Evolutionary conservation across 2,797 vertebrate genomes (phyloP), one percentile per base, ranked within the genome.

Genomic region (Chelonia mydas): DNA sequence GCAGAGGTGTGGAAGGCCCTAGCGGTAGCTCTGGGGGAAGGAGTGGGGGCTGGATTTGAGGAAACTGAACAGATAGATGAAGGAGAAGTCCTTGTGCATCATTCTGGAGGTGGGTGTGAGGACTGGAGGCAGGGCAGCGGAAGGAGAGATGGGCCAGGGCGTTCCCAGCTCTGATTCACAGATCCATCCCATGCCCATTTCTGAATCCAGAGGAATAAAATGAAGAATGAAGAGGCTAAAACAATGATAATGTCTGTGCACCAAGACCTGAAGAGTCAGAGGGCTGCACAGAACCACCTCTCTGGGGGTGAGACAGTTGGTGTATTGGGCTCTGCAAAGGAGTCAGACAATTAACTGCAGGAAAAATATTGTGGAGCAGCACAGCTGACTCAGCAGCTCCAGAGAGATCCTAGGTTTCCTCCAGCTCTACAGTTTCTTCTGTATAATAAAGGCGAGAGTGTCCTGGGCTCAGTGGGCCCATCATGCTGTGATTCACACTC

Each of bases 241-340:
- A 84, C 88, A 88, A 1, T 57, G 61, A 13, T 77, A 28, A 0
- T 0, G 27, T 47, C 55, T 81, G 45, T 65, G 59, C 23, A 2
- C 0, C 0, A 17, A 88, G 27, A 84, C 89, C 31, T 41, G 74
- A 88, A 37, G 61, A 92, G 83, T 51, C 10, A 72, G 89, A n/a
- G 7, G 33, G 61, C 33, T n/a, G 37, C 65, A 87, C 50, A 82
- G 65, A 88, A 9, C 28, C 90, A 90, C 83, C 47, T 17, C 3
- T 0, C 0, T 74, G 41, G 16, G 80, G 28, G 59, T 11, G 12
- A 28, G 19, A 7, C 37, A 45, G 17, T 12, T 12, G n/a, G 1
- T 84, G 13, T 57, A 27, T 81, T 81, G 33, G 17, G 15, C 47
- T 82, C 57, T 77, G 86, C 74, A 92, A n/a, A 88, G 17, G 61